A percentile compares a stretch with the other conserved stretches of the same genome.
Evolutionary conservation across 2,113 vertebrate species (phyloP).

Genomic region (Saguinus midas): DNA sequence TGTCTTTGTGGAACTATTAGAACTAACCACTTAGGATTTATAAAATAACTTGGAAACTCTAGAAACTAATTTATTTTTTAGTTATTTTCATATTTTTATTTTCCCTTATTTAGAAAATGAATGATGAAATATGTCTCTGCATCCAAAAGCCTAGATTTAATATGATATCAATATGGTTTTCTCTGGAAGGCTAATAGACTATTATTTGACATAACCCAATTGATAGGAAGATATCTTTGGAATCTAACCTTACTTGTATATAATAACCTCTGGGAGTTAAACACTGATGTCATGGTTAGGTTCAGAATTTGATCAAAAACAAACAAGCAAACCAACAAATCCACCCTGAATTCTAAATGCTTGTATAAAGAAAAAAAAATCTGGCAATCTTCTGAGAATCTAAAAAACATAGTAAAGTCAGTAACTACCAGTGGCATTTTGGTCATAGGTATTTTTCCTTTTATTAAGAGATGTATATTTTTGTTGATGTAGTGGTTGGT

Average conservation of each 20-base stretch:
- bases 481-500: constrained; percentile 12
- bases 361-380: not conserved
- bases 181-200: not conserved
- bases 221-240: not conserved
- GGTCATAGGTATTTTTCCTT: not conserved
- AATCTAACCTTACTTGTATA: not conserved
- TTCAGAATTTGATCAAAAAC: constrained; percentile 33
- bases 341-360: not conserved
- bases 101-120: constrained; percentile 9
- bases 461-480: constrained; percentile 27
- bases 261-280: not conserved
- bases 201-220: not conserved
- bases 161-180: not conserved
- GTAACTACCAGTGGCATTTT: not conserved
- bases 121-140: not conserved
- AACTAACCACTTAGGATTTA: constrained; percentile 14
- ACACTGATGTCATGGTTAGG: not conserved
- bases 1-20: not conserved
- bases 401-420: constrained; percentile 12
- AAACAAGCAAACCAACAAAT: not conserved
- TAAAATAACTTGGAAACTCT: not conserved
- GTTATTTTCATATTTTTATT: not conserved
- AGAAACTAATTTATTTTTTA: not conserved
- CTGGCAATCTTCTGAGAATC: not conserved
- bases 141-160: not conserved